Conservation (phyloP, 2,113 vertebrate genomes). For the Podarcis muralis region DNA sequence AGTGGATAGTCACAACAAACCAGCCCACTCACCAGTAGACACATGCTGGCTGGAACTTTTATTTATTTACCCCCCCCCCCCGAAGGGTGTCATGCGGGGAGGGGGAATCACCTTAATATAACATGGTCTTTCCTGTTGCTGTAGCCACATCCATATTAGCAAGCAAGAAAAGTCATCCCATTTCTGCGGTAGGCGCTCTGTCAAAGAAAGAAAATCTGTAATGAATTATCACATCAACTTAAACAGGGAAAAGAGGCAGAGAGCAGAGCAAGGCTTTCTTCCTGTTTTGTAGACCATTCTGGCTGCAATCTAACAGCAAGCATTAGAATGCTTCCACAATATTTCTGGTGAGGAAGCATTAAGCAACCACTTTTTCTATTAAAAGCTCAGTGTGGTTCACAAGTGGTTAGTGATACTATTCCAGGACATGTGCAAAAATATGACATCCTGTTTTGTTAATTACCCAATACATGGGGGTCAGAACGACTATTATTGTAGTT, state of each 20-base stretch:
- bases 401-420: constrained; percentile 77
- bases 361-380: constrained; percentile 67
- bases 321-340: constrained; percentile 59
- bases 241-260: constrained; percentile 65
- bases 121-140: constrained; percentile 65
- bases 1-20: constrained; percentile 75
- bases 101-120: constrained; percentile 67
- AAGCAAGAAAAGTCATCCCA: constrained; percentile 92
- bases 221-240: constrained; percentile 77
- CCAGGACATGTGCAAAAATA: constrained; percentile 70
- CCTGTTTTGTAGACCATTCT: constrained; percentile 68
- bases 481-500: constrained; percentile 54
- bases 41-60: constrained; percentile 38
- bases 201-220: constrained; percentile 77
- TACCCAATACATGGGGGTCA: constrained; percentile 61
- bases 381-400: constrained; percentile 79
- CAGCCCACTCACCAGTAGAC: constrained; percentile 63
- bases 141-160: constrained; percentile 77
- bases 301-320: constrained; percentile 63
- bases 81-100: constrained; percentile 21
- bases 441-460: constrained; percentile 70
- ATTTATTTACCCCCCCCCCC: constrained; percentile 43
- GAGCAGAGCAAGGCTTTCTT: constrained; percentile 68
- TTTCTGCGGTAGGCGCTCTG: constrained; percentile 87
- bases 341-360: constrained; percentile 70